Conservation (phyloP, 2,888 invertebrate genomes). For the Diadegma fenestrale region DNA sequence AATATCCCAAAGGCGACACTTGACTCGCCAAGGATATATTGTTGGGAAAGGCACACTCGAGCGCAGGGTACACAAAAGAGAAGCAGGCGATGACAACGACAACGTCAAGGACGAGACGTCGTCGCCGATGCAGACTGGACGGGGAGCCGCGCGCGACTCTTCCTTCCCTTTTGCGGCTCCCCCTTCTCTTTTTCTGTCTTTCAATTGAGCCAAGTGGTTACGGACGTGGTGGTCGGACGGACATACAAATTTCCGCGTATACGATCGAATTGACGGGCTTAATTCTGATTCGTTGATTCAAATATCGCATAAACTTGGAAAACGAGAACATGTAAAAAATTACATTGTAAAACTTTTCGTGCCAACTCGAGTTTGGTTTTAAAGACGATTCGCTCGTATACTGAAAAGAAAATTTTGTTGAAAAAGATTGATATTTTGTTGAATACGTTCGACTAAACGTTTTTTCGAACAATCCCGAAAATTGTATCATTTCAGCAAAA, state of each 20-base stretch:
- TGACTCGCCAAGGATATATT: constrained; percentile 79
- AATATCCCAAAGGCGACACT: constrained; percentile 81
- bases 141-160: too few species aligned
- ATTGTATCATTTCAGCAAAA: too few species aligned
- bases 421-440: too few species aligned
- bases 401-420: too few species aligned
- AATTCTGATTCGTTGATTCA: constrained; percentile 5
- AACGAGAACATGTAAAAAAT: too few species aligned
- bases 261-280: constrained; percentile 15
- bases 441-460: too few species aligned
- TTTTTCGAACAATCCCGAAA: too few species aligned
- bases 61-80: constrained; percentile 75
- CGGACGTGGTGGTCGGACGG: constrained; percentile 42
- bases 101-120: constrained; percentile 53
- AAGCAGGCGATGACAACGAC: constrained; percentile 60
- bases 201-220: constrained; percentile 62
- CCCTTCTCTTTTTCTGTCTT: constrained; percentile 20
- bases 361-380: background rate
- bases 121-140: constrained; percentile 63
- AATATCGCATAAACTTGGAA: too few species aligned
- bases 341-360: too few species aligned
- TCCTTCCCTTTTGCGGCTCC: too few species aligned
- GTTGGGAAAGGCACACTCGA: constrained; percentile 80
- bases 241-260: constrained; percentile 28
- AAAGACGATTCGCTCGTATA: constrained; percentile 2